Percentiles rank a stretch among this genome's conserved stretches.
Evolutionary conservation across 2,888 invertebrate genomes (phyloP).

Genomic region (Nemurella pictetii): DNA sequence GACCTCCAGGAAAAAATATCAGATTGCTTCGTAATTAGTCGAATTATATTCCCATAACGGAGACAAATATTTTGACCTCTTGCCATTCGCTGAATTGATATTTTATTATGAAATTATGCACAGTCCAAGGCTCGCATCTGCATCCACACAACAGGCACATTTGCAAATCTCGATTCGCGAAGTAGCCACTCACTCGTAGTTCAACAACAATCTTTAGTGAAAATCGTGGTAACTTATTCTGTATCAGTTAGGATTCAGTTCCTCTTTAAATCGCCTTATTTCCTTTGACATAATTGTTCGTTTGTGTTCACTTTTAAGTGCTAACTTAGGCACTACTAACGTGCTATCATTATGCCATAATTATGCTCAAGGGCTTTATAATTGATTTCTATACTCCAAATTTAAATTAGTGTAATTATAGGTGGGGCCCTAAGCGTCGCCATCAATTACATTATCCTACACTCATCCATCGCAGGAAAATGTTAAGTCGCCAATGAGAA

Average conservation of each 20-base stretch:
- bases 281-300: too few species aligned
- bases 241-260: too few species aligned
- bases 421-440: not conserved
- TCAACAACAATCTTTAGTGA: too few species aligned
- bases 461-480: not conserved
- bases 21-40: slow-evolving; percentile 9
- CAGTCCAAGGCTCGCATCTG: not conserved
- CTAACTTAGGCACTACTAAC: too few species aligned
- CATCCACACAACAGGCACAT: not conserved
- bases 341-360: too few species aligned
- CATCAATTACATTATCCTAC: not conserved
- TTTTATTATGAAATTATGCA: not conserved
- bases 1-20: not conserved
- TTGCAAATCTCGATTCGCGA: not conserved
- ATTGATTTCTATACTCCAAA: not conserved
- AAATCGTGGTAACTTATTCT: too few species aligned
- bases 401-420: not conserved
- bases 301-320: too few species aligned
- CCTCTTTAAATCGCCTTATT: too few species aligned
- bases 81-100: not conserved
- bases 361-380: not conserved
- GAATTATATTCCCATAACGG: slow-evolving; percentile 14
- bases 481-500: too few species aligned
- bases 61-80: slow-evolving; percentile 7
- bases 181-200: not conserved